Percentiles rank a stretch among this genome's conserved stretches.
These are phyloP conservation scores for Grallaria varia DNA, from an alignment of 2,113 vertebrate species.

Conservation along the genomic window DNA sequence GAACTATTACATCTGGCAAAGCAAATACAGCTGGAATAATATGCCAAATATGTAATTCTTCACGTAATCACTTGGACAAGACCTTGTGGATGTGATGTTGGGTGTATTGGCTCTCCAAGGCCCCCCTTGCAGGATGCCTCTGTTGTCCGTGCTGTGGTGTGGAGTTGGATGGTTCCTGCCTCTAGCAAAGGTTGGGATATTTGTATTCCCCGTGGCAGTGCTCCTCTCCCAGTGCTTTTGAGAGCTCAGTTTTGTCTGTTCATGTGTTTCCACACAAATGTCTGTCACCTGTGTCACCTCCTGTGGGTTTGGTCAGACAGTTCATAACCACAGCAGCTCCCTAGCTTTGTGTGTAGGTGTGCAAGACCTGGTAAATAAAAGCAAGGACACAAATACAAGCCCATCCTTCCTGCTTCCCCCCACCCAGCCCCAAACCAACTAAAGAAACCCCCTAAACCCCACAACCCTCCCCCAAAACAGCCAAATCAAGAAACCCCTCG, in stretches of 20 bases:
- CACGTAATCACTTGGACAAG: not conserved
- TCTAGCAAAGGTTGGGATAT: not conserved
- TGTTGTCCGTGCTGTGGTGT: not conserved
- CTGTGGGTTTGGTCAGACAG: not conserved
- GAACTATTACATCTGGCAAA: not conserved
- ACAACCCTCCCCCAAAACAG: rapidly evolving
- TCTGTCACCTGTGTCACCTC: not conserved
- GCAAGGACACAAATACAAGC: not conserved
- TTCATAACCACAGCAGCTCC: not conserved
- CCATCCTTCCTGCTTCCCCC: not conserved
- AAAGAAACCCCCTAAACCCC: rapidly evolving
- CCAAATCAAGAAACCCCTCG: rapidly evolving
- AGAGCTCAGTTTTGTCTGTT: not conserved
- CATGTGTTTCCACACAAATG: not conserved
- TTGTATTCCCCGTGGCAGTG: not conserved
- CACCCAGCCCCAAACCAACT: too few relatives aligned
- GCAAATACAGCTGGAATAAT: not conserved
- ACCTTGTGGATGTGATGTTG: not conserved
- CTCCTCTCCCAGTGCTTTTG: not conserved
- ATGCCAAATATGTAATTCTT: not conserved
- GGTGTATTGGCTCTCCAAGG: not conserved
- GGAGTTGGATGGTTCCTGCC: not conserved
- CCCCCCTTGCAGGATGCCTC: not conserved
- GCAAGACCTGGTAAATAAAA: not conserved
- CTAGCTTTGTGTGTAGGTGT: not conserved